These are phyloP conservation scores for Otolemur crassicaudatus DNA, from an alignment of 2,797 vertebrate genomes.

Conservation along the genomic window DNA sequence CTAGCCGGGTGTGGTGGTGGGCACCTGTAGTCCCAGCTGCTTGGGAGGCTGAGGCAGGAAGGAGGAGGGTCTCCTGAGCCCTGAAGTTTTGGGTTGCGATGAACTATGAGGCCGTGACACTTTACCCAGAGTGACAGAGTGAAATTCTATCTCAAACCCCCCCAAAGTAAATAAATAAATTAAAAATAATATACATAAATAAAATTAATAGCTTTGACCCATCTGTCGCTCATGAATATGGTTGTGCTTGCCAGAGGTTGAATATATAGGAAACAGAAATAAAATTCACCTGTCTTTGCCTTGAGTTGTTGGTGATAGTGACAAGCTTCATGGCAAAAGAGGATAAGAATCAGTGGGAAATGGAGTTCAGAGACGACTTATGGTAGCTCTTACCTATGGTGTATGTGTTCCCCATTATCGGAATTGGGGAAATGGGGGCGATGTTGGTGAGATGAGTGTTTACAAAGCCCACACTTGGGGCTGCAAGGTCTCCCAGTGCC, in stretches of 20 bases:
- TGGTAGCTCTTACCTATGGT: not conserved
- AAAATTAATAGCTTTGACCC: not conserved
- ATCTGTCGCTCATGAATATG: not conserved
- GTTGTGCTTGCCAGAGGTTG: not conserved
- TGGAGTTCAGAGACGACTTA: not conserved
- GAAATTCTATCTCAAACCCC: no score
- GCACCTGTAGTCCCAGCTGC: no score
- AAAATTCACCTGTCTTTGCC: not conserved
- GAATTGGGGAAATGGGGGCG: not conserved
- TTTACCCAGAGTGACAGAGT: no score
- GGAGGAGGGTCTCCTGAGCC: no score
- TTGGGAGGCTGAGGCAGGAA: no score
- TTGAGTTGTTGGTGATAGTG: no score
- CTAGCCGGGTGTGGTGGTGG: no score
- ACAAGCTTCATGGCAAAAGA: not conserved
- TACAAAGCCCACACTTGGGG: not conserved
- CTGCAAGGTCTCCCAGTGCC: accelerated
- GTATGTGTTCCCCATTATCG: accelerated
- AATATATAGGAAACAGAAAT: not conserved
- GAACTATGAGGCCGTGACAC: no score
- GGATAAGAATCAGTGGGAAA: not conserved
- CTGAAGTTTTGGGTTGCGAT: no score
- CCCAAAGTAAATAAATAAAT: no score
- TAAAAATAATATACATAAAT: no score
- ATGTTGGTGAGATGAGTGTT: not conserved